Percentiles rank a stretch among this genome's conserved stretches.
Conservation (phyloP, 2,113 vertebrate species). For the Ploceus nigricollis region DNA sequence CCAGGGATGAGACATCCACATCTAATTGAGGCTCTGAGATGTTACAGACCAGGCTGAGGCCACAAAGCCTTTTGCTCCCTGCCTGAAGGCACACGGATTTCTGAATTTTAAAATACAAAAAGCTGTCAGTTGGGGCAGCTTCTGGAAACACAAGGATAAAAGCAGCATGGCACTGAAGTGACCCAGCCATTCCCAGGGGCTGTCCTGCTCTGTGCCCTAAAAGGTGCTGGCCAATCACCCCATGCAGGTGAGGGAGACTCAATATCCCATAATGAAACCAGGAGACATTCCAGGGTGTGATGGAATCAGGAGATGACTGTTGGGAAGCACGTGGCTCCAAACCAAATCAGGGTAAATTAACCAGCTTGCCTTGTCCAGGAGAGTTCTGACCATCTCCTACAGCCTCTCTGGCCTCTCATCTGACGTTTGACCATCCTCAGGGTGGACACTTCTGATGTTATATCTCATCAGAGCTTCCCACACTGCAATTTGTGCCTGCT, state of each 20-base stretch:
- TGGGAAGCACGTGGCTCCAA: not conserved
- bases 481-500: not conserved
- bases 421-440: not conserved
- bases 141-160: not conserved
- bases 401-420: not conserved
- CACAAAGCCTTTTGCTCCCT: not conserved
- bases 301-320: not conserved
- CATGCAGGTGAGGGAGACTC: not conserved
- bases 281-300: not conserved
- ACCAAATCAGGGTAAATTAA: not conserved
- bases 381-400: not conserved
- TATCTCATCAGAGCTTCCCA: not conserved
- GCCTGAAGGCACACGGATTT: not conserved
- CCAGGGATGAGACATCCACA: not conserved
- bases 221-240: not conserved
- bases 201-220: accelerated
- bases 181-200: not conserved
- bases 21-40: not conserved
- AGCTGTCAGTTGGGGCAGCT: not conserved
- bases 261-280: not conserved
- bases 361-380: not conserved
- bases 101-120: not conserved
- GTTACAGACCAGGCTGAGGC: not conserved
- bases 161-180: not conserved
- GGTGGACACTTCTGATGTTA: not conserved